These are phyloP conservation scores for Ariolimax columbianus DNA, from an alignment of 2,888 invertebrate genomes.

Conservation along the genomic window DNA sequence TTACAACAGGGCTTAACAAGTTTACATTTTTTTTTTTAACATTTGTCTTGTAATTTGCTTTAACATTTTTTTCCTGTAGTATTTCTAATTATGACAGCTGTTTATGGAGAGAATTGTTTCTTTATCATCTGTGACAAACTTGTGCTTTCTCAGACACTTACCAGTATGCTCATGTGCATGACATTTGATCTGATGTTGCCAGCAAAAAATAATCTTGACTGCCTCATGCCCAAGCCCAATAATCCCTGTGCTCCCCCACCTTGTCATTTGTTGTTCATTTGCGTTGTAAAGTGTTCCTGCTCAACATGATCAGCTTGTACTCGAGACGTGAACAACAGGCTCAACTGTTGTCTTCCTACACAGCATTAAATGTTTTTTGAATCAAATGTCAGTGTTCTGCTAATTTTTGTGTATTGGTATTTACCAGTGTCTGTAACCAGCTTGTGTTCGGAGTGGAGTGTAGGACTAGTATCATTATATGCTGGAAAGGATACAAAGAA, in stretches of 20 bases:
- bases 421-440: no score
- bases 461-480: no score
- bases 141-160: background rate
- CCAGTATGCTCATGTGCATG: background rate
- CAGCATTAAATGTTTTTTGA: conserved; percentile 19
- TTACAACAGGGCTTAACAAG: no score
- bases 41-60: no score
- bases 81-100: background rate
- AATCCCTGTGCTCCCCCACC: no score
- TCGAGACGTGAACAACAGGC: background rate
- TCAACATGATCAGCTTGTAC: background rate
- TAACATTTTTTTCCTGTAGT: background rate
- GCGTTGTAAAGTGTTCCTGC: no score
- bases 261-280: no score
- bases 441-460: no score
- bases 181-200: background rate
- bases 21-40: no score
- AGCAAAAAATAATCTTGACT: background rate
- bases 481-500: no score
- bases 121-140: background rate
- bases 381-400: background rate
- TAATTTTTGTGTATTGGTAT: no score
- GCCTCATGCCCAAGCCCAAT: no score
- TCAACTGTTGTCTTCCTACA: background rate
- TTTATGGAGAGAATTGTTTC: background rate